Percentiles rank a stretch among this genome's conserved stretches.
phyloP scores from a whole-genome alignment of 30 jellyfish, hydroid and myxozoan species.

The Pelagia noctiluca region DNA sequence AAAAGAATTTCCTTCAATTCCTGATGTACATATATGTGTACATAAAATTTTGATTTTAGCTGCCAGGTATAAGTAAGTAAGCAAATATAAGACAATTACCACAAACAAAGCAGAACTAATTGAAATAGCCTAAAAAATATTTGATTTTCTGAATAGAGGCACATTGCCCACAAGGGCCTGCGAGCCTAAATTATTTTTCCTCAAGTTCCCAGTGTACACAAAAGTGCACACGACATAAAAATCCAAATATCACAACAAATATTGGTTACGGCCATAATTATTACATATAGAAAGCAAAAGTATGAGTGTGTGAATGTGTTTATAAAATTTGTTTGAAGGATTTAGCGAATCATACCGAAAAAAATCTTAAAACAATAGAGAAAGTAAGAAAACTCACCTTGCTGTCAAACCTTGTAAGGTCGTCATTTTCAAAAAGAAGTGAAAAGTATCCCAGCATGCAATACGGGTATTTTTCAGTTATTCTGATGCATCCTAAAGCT shows the following conservation, averaged over 20 bases:
- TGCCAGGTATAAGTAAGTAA: not conserved
- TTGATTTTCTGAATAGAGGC: not conserved
- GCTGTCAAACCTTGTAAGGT: not conserved
- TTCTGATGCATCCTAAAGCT: not conserved
- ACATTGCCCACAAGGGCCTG: not conserved
- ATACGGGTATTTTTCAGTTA: not conserved
- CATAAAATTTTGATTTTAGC: not conserved
- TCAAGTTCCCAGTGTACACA: conserved; percentile 3
- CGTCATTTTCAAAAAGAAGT: not conserved
- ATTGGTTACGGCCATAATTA: not conserved
- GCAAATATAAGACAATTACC: not conserved
- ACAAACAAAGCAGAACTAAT: not conserved
- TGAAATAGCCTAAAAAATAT: not conserved
- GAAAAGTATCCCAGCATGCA: not conserved
- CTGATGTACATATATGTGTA: not conserved
- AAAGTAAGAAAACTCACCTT: not conserved
- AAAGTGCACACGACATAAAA: not conserved
- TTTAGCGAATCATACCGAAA: not conserved
- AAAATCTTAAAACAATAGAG: too few relatives aligned
- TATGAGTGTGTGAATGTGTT: not conserved
- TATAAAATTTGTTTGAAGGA: not conserved
- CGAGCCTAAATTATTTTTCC: not conserved
- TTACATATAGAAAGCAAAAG: not conserved
- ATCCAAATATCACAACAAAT: not conserved
- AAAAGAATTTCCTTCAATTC: not conserved